Base-by-base conservation (phyloP, 2,888 invertebrate species). In the Plagodis pulveraria region DNA sequence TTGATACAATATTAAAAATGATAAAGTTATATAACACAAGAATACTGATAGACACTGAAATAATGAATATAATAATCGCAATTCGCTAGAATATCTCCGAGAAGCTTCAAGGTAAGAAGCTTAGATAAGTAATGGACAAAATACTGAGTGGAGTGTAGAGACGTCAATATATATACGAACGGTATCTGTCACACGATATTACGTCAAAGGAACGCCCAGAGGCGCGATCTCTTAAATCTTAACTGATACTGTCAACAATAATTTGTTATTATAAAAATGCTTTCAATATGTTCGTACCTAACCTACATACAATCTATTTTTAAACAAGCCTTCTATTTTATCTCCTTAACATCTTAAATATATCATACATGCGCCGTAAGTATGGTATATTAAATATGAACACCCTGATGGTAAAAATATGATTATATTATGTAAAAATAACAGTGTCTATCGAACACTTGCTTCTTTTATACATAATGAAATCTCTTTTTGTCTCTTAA, bases 121-220 rank as follows among this genome's bases (percentile, higher is more conserved):
- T 90, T 86, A 87, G 91, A 90, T 91, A 91, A 89, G 88, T 80
- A 74, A 75, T 83, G 87, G 81, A 89, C 86, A 82, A 86, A 91
- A 91, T 91, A 91, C 86, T 80, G 82, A 76, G 81, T 68, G 78
- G 80, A 73, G 75, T 78, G 76, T 74, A 76, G 80, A 86, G 83
- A 81, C 87, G 83, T 86, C 89, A 84, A 81, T 91, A 90, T 92
- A 87, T 91, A 92, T 91, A 86, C 82, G 87, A 76, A 80, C 84
- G 85, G 78, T 91, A 92, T 86, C 91, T 81, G 76, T 86, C 86
- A 76, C 77, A 80, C 84, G 86, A 87, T 84, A 77, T 89, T 90
- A 91, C 92, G 92, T 92, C 92, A 92, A 87, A 90, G 87, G 78
- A 89, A 88, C 90, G 90, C 88, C 90, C 91, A 83, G 89, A 83